Conservation (phyloP, 2,797 vertebrate genomes). For the Paedocypris micromegethes region DNA sequence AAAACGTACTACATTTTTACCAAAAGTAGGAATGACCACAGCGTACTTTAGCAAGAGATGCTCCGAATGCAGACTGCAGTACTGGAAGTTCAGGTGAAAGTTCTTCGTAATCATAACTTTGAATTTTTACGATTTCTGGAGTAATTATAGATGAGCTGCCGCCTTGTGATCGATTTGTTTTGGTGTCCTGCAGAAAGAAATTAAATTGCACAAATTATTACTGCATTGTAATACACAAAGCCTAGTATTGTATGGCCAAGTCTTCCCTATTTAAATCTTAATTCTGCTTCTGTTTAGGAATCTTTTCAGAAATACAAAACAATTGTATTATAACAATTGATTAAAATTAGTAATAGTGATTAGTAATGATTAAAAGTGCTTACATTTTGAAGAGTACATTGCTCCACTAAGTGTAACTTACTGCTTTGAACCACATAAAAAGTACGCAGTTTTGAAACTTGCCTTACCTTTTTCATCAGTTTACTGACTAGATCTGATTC, state of each 20-base stretch:
- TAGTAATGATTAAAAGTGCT: no score
- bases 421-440: background rate
- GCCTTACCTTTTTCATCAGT: constrained; percentile 62
- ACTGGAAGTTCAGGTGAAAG: constrained; percentile 61
- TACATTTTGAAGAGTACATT: no score
- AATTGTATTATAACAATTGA: no score
- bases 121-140: constrained; percentile 39
- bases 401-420: no score
- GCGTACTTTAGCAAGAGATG: constrained; percentile 56
- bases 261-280: no score
- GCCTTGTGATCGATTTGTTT: background rate
- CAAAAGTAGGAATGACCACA: background rate
- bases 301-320: no score
- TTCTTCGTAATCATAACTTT: constrained; percentile 34
- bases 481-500: constrained; percentile 65
- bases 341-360: no score
- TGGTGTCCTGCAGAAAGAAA: no score
- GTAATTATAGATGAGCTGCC: constrained; percentile 40
- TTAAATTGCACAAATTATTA: no score
- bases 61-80: constrained; percentile 59
- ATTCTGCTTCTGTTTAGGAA: no score
- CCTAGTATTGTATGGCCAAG: no score
- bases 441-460: background rate
- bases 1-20: background rate
- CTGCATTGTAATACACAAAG: no score